A percentile compares a stretch with the other conserved stretches of the same genome.
Evolutionary conservation across 1,140 invertebrate species (phyloP).

Genomic region (Saccostrea glomerata): DNA sequence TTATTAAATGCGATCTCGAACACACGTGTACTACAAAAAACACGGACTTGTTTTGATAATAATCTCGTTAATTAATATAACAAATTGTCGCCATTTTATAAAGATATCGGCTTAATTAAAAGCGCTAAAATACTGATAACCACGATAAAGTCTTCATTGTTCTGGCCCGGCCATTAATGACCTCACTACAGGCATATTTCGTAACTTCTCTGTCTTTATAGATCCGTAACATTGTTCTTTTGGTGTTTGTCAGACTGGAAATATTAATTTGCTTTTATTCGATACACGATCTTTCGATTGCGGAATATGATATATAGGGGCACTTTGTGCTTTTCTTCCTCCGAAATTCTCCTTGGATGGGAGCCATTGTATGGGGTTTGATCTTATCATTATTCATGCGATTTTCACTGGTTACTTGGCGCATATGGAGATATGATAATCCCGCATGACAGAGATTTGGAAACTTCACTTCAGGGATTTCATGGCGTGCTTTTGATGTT

Average conservation of each 20-base stretch:
- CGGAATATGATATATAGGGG: conserved; percentile 22
- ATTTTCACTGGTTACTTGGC: conserved; percentile 13
- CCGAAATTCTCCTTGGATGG: not conserved
- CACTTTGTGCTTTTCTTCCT: conserved; percentile 3
- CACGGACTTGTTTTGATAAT: not conserved
- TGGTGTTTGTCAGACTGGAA: conserved; percentile 12
- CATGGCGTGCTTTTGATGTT: not conserved
- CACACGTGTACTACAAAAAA: too few relatives aligned
- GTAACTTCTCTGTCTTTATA: conserved; percentile 20
- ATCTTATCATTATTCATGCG: conserved; percentile 29
- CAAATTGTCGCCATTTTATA: not conserved
- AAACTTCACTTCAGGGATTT: conserved; percentile 11
- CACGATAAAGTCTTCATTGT: not conserved
- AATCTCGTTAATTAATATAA: conserved; percentile 8
- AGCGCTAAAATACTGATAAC: conserved; percentile 15
- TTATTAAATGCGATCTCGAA: too few relatives aligned
- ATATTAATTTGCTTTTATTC: conserved; percentile 21
- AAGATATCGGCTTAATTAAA: not conserved
- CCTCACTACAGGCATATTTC: conserved; percentile 12
- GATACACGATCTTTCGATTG: conserved; percentile 8
- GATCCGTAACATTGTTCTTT: conserved; percentile 17
- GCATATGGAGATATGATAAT: conserved; percentile 18
- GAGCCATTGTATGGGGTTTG: not conserved
- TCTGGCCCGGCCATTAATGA: not conserved
- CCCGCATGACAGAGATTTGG: not conserved